Conservation (phyloP, 2,797 vertebrate genomes). For the Gouania willdenowi region DNA sequence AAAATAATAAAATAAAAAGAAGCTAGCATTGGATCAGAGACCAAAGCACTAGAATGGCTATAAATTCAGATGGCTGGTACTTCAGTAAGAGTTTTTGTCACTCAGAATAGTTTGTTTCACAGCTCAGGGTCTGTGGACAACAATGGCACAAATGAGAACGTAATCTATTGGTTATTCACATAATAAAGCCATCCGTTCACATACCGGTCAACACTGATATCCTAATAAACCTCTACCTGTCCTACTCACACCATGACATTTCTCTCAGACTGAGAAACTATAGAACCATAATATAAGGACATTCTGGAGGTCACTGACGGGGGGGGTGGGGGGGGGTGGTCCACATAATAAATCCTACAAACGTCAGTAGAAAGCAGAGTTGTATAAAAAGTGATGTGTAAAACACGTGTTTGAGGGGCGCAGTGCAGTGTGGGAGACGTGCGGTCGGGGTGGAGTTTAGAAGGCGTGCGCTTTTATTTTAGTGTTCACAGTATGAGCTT, state of each 20-base stretch:
- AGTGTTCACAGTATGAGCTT: conserved; percentile 66
- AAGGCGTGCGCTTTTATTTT: conserved; percentile 48
- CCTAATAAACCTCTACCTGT: conserved; percentile 44
- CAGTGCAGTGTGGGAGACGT: conserved; percentile 26
- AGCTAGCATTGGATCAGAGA: conserved; percentile 16
- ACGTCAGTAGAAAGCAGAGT: conserved; percentile 47
- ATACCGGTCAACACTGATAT: conserved; percentile 48
- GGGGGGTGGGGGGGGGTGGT: too few relatives aligned
- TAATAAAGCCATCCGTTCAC: neutral
- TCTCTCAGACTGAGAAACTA: conserved; percentile 47
- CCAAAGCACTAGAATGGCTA: conserved; percentile 14
- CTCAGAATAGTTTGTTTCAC: conserved; percentile 54
- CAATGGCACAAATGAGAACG: conserved; percentile 63
- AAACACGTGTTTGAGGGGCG: conserved; percentile 29
- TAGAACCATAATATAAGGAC: too few relatives aligned
- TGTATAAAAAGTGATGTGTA: conserved; percentile 43
- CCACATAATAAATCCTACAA: conserved; percentile 53
- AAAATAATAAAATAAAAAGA: conserved; percentile 1
- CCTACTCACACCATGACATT: conserved; percentile 33
- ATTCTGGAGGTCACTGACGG: too few relatives aligned
- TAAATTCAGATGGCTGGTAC: conserved; percentile 45
- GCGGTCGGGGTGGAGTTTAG: conserved; percentile 13
- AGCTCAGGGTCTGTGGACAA: conserved; percentile 64
- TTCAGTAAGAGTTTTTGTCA: conserved; percentile 39
- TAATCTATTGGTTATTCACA: conserved; percentile 48